Percentiles rank a stretch among this genome's conserved stretches.
Conservation (phyloP, 2,113 vertebrate species). For the Dissostichus mawsoni region DNA sequence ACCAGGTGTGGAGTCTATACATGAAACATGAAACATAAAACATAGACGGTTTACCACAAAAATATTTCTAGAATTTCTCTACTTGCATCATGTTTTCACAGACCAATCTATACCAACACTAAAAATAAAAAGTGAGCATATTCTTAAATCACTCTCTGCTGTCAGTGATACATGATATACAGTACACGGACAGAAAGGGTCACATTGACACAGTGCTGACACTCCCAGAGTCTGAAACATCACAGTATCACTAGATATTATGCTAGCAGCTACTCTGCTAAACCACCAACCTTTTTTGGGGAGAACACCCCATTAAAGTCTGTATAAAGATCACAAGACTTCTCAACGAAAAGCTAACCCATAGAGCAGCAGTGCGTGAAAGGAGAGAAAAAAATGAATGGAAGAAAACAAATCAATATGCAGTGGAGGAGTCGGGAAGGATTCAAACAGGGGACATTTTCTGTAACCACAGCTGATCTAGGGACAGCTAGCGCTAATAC, state of each 20-base stretch:
- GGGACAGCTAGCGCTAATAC: slow-evolving; percentile 8
- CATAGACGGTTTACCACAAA: slow-evolving; percentile 20
- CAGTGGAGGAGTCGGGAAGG: neutral
- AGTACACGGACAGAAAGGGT: neutral
- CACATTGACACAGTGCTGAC: slow-evolving; percentile 12
- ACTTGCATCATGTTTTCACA: neutral
- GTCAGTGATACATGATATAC: neutral
- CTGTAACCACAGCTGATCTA: slow-evolving; percentile 28
- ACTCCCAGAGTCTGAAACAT: slow-evolving; percentile 12
- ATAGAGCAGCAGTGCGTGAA: slow-evolving; percentile 71
- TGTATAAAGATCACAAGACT: slow-evolving; percentile 93
- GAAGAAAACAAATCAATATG: slow-evolving; percentile 25
- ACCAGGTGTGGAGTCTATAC: slow-evolving; percentile 97
- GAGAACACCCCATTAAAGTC: slow-evolving; percentile 95
- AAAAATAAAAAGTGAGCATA: neutral
- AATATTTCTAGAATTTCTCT: neutral
- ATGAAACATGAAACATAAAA: slow-evolving; percentile 12
- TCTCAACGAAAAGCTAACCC: slow-evolving; percentile 89
- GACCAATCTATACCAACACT: neutral
- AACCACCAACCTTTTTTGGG: slow-evolving; percentile 91
- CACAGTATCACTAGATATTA: slow-evolving; percentile 31
- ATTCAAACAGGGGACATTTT: slow-evolving; percentile 14
- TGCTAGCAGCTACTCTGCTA: slow-evolving; percentile 39
- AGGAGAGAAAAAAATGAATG: slow-evolving; percentile 56
- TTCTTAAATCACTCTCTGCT: slow-evolving; percentile 12